Evolutionary conservation across 1,140 invertebrate genomes (phyloP), one percentile per base, ranked within the genome.

Genomic region (Cydia splendana): DNA sequence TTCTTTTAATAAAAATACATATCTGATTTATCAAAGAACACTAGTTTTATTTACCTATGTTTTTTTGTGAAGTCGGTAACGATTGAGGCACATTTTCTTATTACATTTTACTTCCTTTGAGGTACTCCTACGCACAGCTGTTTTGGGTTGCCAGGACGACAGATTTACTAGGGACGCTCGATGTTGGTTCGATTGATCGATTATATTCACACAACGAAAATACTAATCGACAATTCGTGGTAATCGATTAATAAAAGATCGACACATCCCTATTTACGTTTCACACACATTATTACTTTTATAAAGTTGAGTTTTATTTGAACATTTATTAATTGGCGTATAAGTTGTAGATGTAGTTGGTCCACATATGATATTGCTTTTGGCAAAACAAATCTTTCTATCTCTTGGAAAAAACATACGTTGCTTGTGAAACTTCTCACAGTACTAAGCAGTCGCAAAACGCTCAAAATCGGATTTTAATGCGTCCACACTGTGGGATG

Each of bases 1-100:
- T 85, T 87, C 24, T 85, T 89, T 81, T 90, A 87, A 87, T 88
- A 91, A 91, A 88, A 92, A 92, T 91, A 92, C 87, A 92, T 90
- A 90, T 91, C 85, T 92, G 84, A 85, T 87, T 87, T 90, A 92
- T 92, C 85, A 91, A 91, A 92, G 87, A 90, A 92, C 89, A 91
- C 86, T 86, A 74, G 20, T 86, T 24, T 62, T 62, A 62, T 62
- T 86, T 81, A 86, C 85, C 85, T 90, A 88, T 87, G 78, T 87
- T 87, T 88, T 91, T 81, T 84, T 85, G 83, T 88, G 84, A 85
- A 85, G 76, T 91, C 89, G 91, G 91, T 93, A 93, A 93, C 89
- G 82, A 82, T 86, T 87, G 89, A 91, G 90, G 89, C 91, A 91
- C 91, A 87, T 87, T 88, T 82, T 84, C 78, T 71, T 57, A 88